phyloP scores from a whole-genome alignment of 2,888 invertebrate genomes.

The Leptogaster cylindrica region DNA sequence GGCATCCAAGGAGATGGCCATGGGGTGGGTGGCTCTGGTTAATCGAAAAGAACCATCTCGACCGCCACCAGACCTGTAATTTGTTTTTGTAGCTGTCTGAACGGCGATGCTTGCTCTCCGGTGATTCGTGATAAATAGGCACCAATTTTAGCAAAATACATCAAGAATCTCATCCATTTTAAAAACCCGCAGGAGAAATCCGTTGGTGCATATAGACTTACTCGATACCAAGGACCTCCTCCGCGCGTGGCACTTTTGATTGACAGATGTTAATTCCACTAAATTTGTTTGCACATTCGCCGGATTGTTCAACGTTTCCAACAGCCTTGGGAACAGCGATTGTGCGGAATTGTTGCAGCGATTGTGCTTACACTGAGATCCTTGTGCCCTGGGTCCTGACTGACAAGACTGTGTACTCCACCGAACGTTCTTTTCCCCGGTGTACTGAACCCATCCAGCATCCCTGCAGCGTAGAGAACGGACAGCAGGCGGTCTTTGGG shows the following conservation, averaged over 20 bases:
- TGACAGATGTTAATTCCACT: constrained; percentile 43
- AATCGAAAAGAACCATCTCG: constrained; percentile 17
- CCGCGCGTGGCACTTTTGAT: too few relatives aligned
- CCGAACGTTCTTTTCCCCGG: too few relatives aligned
- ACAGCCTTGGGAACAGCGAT: neutral
- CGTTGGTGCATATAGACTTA: too few relatives aligned
- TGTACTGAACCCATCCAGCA: neutral
- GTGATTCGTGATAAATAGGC: too few relatives aligned
- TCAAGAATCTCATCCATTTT: too few relatives aligned
- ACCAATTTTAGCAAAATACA: too few relatives aligned
- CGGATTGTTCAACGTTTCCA: constrained; percentile 13
- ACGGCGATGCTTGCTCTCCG: too few relatives aligned
- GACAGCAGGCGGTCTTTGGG: too few relatives aligned
- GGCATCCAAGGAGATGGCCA: neutral
- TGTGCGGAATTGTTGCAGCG: neutral
- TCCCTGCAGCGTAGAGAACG: neutral
- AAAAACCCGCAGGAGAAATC: too few relatives aligned
- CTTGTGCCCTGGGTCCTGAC: neutral
- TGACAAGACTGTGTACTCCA: constrained; percentile 19
- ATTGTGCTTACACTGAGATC: neutral
- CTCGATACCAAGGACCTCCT: too few relatives aligned
- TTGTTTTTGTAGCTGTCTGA: constrained; percentile 41
- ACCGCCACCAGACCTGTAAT: constrained; percentile 38
- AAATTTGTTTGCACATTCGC: constrained; percentile 41
- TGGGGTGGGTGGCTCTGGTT: constrained; percentile 3